Evolutionary conservation across 2,888 invertebrate species (phyloP), one percentile per base, ranked within the genome.

Genomic region (Ormyrus rosae): DNA sequence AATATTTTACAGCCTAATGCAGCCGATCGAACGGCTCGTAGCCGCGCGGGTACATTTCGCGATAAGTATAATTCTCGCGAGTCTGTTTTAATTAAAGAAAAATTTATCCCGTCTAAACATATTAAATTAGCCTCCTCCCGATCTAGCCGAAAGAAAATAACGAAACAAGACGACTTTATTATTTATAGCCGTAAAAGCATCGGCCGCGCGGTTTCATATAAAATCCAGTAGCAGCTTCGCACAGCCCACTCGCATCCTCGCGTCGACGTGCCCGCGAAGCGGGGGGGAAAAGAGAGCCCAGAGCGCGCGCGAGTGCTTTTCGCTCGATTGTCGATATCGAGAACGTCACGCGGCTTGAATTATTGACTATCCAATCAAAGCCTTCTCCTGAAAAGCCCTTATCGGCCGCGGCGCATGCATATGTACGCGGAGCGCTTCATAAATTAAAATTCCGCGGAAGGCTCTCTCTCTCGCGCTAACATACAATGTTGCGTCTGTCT

Each of bases 161-260:
- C 34, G 34, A 34, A 34, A 34, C 34, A 34, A 34, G 34, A 34
- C 34, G 34, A 34, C 34, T 34, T 34, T 34, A 34, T 34, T 34
- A 34, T 34, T 34, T 34, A 34, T 34, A 34, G 34, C 34, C 34
- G 34, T 34, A 34, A 34, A 34, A 34, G 34, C 34, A 4, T 34
- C 34, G 34, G 34, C 34, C 3, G 34, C 34, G 34, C 78, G 13
- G 71, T 78, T 73, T 74, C 50, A 74, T 61, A 58, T 61, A 58
- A 75, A 81, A 78, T 78, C 56, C 78, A 81, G 78, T 81, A 81
- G 70, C 71, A 67, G 67, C 75, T 78, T 65, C 74, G 55, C 78
- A 56, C 78, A 56, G 50, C 75, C 78, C 72, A 78, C 78, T 78
- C 81, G 64, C 69, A 78, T 74, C 65, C 74, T 73, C 74, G 55